Base-by-base conservation (phyloP, 2,797 vertebrate genomes). In the Manis crassicaudata region DNA sequence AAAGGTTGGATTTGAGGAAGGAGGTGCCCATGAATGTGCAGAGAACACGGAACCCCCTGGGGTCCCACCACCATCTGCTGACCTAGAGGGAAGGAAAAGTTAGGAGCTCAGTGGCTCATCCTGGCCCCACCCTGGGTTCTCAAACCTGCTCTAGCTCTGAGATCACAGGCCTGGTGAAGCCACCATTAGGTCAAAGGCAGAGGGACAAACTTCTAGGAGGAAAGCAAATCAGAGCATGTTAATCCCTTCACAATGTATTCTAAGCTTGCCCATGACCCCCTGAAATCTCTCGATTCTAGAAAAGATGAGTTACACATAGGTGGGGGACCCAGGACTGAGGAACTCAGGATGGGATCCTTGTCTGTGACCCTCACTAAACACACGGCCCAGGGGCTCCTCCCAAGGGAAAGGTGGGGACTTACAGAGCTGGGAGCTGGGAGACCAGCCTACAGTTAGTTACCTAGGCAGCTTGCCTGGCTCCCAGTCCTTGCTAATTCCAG, bases 21-120 rank as follows among this genome's bases (percentile, higher is more conserved):
- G 99, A 99, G 82, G 97, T 99, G 99, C 70, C 99, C 99, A 0
- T 99, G 99, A 98, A 99, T 99, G 99, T 99, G 97, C 99, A 99
- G 98, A 99, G 99, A 98, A 99, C 98, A 17, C 98, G 5, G 98
- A 99, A 86, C 98, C 98, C 81, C 99, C 98, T 3, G 99, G 99
- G 13, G 98, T 99, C 82, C 99, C 98, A 43, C 98, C 98, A 83
- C 99, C 99, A 99, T 99, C 97, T 99, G 99, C 87, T 99, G 98
- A 96, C 99, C 99, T 99, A 10, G 92, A 85, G 86, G 95, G 7
- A 7, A 50, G 76, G 76, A 96, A 94, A 83, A 85, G 0, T 0
- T 73, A 58, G 16, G 20, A 13, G 17, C 23, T 4, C 2, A 62
- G 11, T 43, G 52, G 25, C 25, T 80, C 5, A 80, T 60, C 58